These are phyloP conservation scores for Rhynchomys soricoides DNA, from an alignment of 2,113 vertebrate species.

Conservation along the genomic window DNA sequence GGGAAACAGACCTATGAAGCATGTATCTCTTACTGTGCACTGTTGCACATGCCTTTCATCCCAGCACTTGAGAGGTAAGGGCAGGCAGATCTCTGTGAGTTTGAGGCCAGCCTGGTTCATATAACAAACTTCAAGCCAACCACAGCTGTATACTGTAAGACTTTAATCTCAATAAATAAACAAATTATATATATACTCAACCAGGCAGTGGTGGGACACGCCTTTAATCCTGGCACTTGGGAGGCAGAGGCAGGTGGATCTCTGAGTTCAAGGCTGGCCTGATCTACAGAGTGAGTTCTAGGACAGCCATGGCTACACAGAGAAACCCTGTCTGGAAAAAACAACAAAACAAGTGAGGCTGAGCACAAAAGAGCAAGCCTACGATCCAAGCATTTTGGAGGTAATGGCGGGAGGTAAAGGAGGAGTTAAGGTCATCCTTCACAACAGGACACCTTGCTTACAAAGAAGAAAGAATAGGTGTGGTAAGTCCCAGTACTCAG, in stretches of 20 bases:
- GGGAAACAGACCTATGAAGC: background rate
- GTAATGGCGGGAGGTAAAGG: background rate
- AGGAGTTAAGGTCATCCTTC: background rate
- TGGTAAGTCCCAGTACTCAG: background rate
- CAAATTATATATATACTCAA: too few relatives aligned
- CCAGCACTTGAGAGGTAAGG: background rate
- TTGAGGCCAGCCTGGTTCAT: background rate
- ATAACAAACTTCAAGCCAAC: background rate
- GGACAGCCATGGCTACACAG: background rate
- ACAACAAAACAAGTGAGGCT: background rate
- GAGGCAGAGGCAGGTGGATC: background rate
- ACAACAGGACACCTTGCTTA: background rate
- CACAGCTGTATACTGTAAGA: background rate
- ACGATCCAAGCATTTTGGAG: background rate
- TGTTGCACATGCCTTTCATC: background rate
- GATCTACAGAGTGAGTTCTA: background rate
- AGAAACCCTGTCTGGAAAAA: background rate
- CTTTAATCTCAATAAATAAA: too few relatives aligned
- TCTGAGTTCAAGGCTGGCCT: background rate
- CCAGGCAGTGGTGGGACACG: background rate
- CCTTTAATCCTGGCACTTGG: background rate
- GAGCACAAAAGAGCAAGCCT: background rate
- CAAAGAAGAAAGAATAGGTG: background rate
- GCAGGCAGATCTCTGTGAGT: background rate
- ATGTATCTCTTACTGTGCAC: background rate